A percentile compares a stretch with the other conserved stretches of the same genome.
phyloP scores from a whole-genome alignment of 2,113 vertebrate species.

The Ophthalmolycus amberensis region DNA sequence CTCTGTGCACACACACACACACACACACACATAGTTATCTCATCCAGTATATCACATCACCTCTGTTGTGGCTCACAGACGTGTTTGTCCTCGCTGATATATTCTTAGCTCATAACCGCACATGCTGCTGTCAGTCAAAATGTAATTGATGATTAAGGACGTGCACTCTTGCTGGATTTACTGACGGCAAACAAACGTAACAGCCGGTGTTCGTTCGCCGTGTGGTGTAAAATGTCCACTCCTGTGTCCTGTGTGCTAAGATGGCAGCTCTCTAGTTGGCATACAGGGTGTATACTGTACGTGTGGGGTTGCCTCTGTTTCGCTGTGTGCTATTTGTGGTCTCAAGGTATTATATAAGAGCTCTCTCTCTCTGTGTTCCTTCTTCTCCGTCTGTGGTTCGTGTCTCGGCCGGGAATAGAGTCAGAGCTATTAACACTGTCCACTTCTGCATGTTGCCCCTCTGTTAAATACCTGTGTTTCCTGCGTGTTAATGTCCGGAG shows the following conservation, averaged over 20 bases:
- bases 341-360: slow-evolving; percentile 68
- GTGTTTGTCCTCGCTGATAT: slow-evolving; percentile 55
- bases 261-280: slow-evolving; percentile 9
- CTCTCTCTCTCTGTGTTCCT: slow-evolving; percentile 30
- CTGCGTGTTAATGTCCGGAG: background rate
- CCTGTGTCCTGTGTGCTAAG: background rate
- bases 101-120: slow-evolving; percentile 72
- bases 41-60: slow-evolving; percentile 42
- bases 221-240: background rate
- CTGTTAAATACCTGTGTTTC: slow-evolving; percentile 20
- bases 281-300: background rate
- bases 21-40: slow-evolving; percentile 17
- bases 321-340: slow-evolving; percentile 63
- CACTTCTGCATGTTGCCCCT: background rate
- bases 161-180: slow-evolving; percentile 48
- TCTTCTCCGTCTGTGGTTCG: slow-evolving; percentile 13
- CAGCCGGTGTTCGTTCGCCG: background rate
- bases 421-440: background rate
- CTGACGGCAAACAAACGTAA: slow-evolving; percentile 4
- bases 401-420: background rate
- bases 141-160: slow-evolving; percentile 58
- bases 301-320: slow-evolving; percentile 29
- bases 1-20: background rate
- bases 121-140: slow-evolving; percentile 70
- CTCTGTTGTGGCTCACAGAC: slow-evolving; percentile 42